A percentile compares a stretch with the other conserved stretches of the same genome.
These are phyloP conservation scores for Tetraodon nigroviridis DNA, from an alignment of 2,113 vertebrate genomes.

Conservation along the genomic window DNA sequence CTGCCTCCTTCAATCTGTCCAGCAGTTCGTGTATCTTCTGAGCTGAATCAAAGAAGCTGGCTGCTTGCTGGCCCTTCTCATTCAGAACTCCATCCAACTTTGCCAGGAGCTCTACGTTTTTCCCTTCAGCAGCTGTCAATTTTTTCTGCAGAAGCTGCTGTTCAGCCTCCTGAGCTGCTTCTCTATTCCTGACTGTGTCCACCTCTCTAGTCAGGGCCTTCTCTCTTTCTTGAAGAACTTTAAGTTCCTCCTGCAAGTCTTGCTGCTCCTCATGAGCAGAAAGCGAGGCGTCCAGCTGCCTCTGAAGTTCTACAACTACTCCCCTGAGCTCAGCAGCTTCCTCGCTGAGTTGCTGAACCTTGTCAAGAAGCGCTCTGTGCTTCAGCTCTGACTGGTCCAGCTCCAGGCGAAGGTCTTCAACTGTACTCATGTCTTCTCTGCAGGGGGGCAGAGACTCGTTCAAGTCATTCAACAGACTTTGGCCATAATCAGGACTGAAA, in stretches of 20 bases:
- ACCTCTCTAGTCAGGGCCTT: slow-evolving; percentile 65
- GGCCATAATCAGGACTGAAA: slow-evolving; percentile 81
- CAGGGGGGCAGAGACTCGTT: slow-evolving; percentile 62
- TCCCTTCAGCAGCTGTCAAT: slow-evolving; percentile 65
- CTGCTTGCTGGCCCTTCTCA: slow-evolving; percentile 70
- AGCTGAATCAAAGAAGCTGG: slow-evolving; percentile 69
- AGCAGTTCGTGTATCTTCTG: slow-evolving; percentile 74
- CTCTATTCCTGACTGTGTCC: slow-evolving; percentile 50
- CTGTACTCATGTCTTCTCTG: slow-evolving; percentile 67
- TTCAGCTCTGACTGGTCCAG: slow-evolving; percentile 88
- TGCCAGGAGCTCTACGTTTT: slow-evolving; percentile 70
- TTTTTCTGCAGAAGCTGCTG: slow-evolving; percentile 65
- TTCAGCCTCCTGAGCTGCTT: slow-evolving; percentile 54
- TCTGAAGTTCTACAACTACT: slow-evolving; percentile 77
- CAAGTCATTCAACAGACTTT: slow-evolving; percentile 76
- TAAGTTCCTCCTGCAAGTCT: slow-evolving; percentile 69
- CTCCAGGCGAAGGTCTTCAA: slow-evolving; percentile 86
- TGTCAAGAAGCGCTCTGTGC: slow-evolving; percentile 77
- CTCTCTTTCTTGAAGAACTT: slow-evolving; percentile 58
- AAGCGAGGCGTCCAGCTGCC: slow-evolving; percentile 77
- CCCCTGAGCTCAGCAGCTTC: slow-evolving; percentile 80
- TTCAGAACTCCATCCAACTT: slow-evolving; percentile 63
- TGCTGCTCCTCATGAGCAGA: slow-evolving; percentile 69
- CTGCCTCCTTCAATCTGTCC: slow-evolving; percentile 77
- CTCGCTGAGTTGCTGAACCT: slow-evolving; percentile 78